Conservation (phyloP, 1,140 invertebrate genomes). For the Drosophila jambulina region DNA sequence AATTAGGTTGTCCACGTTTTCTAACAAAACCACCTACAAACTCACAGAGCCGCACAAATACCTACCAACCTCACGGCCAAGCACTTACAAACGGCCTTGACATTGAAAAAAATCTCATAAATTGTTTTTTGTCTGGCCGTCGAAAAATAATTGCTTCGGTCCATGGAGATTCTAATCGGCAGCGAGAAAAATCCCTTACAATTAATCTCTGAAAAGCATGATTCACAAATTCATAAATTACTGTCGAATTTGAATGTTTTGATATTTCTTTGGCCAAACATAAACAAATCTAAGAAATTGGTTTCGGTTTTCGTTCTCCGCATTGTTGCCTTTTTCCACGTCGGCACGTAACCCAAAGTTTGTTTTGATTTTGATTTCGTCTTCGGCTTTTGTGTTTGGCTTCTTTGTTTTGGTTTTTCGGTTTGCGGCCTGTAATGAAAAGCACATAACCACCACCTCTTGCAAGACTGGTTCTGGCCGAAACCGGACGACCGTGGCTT, state of each 20-base stretch:
- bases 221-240: slow-evolving; percentile 46
- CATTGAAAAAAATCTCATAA: slow-evolving; percentile 44
- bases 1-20: background rate
- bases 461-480: slow-evolving; percentile 23
- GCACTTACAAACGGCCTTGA: slow-evolving; percentile 51
- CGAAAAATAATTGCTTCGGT: slow-evolving; percentile 31
- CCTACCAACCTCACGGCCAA: background rate
- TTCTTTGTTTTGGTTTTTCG: slow-evolving; percentile 34
- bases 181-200: slow-evolving; percentile 33
- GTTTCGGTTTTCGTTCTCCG: slow-evolving; percentile 19
- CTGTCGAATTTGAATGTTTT: slow-evolving; percentile 24
- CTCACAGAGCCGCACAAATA: background rate
- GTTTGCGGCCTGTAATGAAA: slow-evolving; percentile 22
- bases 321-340: slow-evolving; percentile 36
- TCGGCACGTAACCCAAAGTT: slow-evolving; percentile 61
- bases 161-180: slow-evolving; percentile 35
- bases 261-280: slow-evolving; percentile 22
- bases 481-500: slow-evolving; percentile 33
- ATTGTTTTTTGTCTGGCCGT: slow-evolving; percentile 19
- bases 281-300: slow-evolving; percentile 40
- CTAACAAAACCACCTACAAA: background rate
- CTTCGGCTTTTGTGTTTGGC: slow-evolving; percentile 21
- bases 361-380: slow-evolving; percentile 42
- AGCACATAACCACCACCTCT: slow-evolving; percentile 1
- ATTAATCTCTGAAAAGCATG: slow-evolving; percentile 31